Evolutionary conservation across 2,113 vertebrate genomes (phyloP).

Genomic region (Sturnira hondurensis): DNA sequence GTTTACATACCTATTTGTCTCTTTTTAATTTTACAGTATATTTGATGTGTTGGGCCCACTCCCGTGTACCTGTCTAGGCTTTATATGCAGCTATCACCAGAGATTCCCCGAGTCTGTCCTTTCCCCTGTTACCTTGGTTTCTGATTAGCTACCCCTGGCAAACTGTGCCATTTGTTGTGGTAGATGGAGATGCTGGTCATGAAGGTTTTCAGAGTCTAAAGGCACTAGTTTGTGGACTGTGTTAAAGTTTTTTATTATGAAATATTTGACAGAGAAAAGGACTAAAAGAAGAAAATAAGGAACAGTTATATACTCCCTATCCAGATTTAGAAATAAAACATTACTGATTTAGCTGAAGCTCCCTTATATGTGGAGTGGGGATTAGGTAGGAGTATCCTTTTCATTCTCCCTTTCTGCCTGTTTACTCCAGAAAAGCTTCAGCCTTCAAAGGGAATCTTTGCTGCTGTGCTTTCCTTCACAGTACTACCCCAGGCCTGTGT

Average conservation of each 20-base stretch:
- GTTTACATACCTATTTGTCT: not conserved
- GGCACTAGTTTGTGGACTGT: not conserved
- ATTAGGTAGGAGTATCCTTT: not conserved
- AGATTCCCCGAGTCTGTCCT: not conserved
- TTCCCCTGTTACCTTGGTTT: not conserved
- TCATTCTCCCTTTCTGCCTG: not conserved
- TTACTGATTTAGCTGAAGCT: not conserved
- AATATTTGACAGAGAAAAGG: not conserved
- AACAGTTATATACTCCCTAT: not conserved
- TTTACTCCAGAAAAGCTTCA: not conserved
- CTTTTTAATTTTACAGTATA: not conserved
- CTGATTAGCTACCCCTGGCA: not conserved
- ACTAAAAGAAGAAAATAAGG: not conserved
- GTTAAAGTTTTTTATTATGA: not conserved
- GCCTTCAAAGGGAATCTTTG: conserved; percentile 29
- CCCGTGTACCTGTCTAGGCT: not conserved
- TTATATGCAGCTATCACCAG: not conserved
- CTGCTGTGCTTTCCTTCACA: conserved; percentile 24
- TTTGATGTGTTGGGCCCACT: not conserved
- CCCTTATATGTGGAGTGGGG: not conserved
- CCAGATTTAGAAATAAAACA: not conserved
- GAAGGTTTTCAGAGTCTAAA: not conserved
- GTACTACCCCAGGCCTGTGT: not conserved
- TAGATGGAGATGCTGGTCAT: not conserved
- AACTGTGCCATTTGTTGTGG: not conserved